These are phyloP conservation scores for Notarius lentiginosus DNA, from an alignment of 2,113 vertebrate genomes.

Conservation along the genomic window DNA sequence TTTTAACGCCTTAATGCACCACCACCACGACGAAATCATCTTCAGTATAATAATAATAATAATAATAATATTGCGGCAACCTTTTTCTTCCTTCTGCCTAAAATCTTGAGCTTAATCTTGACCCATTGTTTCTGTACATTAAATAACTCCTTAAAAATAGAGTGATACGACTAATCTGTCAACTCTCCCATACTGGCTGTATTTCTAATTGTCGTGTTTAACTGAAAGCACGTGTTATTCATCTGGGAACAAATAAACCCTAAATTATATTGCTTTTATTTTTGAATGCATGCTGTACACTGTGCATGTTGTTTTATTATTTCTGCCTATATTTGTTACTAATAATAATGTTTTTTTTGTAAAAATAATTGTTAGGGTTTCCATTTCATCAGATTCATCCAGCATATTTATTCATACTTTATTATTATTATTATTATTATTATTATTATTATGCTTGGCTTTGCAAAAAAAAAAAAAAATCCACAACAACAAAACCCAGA, in stretches of 20 bases:
- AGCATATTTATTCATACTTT: constrained; percentile 70
- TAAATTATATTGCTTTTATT: background rate
- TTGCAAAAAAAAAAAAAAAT: constrained; percentile 79
- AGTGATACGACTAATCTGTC: background rate
- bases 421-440: constrained; percentile 39
- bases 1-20: background rate
- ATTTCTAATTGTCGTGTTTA: background rate
- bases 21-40: background rate
- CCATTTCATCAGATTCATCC: constrained; percentile 49
- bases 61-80: background rate
- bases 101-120: background rate
- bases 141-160: background rate
- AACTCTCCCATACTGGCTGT: background rate
- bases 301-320: background rate
- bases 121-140: background rate
- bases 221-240: background rate
- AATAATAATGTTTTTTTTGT: background rate
- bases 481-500: constrained; percentile 59
- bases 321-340: background rate
- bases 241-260: background rate
- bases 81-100: no score
- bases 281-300: background rate
- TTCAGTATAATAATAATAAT: background rate
- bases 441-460: constrained; percentile 60
- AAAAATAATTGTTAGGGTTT: constrained; percentile 22